Conservation (phyloP, 2,797 vertebrate genomes). For the Petrocephalus schoutedeni region DNA sequence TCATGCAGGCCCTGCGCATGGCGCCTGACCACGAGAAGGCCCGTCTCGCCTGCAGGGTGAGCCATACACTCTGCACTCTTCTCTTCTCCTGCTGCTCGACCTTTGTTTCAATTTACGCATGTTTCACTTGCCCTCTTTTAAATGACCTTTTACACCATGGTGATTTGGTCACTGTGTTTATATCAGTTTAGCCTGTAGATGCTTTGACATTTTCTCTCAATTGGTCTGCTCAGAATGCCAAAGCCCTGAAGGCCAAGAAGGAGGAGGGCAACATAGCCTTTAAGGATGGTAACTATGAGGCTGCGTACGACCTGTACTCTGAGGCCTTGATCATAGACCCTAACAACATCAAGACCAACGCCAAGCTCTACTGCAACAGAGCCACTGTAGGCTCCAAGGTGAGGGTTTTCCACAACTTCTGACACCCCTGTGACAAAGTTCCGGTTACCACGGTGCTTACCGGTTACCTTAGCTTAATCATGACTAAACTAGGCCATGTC, state of each 20-base stretch:
- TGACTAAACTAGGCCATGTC: background rate
- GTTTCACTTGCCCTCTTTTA: background rate
- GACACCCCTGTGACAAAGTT: background rate
- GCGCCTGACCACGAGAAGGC: slow-evolving; percentile 91
- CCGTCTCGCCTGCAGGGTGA: slow-evolving; percentile 82
- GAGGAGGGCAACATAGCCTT: slow-evolving; percentile 90
- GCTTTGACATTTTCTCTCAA: background rate
- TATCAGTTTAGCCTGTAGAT: background rate
- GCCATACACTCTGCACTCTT: slow-evolving; percentile 22
- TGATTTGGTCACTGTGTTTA: background rate
- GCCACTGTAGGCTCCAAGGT: slow-evolving; percentile 90
- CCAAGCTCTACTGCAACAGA: slow-evolving; percentile 94
- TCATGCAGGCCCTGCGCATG: slow-evolving; percentile 89
- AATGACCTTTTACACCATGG: background rate
- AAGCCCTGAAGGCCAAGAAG: slow-evolving; percentile 92
- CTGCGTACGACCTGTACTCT: slow-evolving; percentile 83
- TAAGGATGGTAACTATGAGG: slow-evolving; percentile 80
- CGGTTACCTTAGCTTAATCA: background rate
- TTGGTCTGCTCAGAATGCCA: slow-evolving; percentile 75
- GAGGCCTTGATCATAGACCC: slow-evolving; percentile 88
- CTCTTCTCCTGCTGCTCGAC: background rate
- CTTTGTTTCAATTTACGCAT: background rate
- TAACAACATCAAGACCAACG: slow-evolving; percentile 96
- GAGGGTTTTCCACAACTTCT: slow-evolving; percentile 31
- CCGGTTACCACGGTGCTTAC: background rate